These are phyloP conservation scores for Pluvialis apricaria DNA, from an alignment of 2,113 vertebrate species.

Conservation along the genomic window DNA sequence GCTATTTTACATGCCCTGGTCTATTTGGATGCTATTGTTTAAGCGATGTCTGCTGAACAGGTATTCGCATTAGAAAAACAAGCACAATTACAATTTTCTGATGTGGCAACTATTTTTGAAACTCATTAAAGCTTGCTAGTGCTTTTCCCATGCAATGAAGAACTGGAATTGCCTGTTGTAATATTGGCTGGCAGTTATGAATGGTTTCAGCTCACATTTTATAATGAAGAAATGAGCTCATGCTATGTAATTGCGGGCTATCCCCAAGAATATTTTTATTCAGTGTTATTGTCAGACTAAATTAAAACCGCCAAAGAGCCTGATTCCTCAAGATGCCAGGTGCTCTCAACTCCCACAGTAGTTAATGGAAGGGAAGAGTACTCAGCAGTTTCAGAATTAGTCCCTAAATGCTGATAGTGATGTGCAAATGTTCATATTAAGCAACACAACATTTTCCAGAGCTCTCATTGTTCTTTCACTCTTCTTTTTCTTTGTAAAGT, in stretches of 20 bases:
- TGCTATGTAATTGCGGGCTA: slow-evolving; percentile 59
- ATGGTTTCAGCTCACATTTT: slow-evolving; percentile 60
- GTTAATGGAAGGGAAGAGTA: not conserved
- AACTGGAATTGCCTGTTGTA: slow-evolving; percentile 63
- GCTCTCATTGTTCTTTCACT: not conserved
- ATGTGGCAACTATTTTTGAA: slow-evolving; percentile 61
- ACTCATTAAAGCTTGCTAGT: slow-evolving; percentile 39
- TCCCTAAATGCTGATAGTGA: not conserved
- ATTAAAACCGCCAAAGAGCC: slow-evolving; percentile 40
- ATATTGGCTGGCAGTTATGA: slow-evolving; percentile 49
- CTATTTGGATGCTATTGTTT: slow-evolving; percentile 61
- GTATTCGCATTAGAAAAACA: slow-evolving; percentile 58
- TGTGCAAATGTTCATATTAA: not conserved
- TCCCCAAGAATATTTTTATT: slow-evolving; percentile 61
- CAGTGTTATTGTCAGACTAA: slow-evolving; percentile 41
- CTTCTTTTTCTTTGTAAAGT: not conserved
- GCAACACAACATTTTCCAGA: not conserved
- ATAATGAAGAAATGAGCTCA: slow-evolving; percentile 61
- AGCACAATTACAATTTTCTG: slow-evolving; percentile 50
- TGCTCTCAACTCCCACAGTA: slow-evolving; percentile 23
- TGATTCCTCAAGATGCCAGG: slow-evolving; percentile 44
- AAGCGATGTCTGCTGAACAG: slow-evolving; percentile 52
- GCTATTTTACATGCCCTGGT: slow-evolving; percentile 50
- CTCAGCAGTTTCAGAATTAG: slow-evolving; percentile 37
- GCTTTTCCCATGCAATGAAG: slow-evolving; percentile 52